Percentiles rank a stretch among this genome's conserved stretches.
phyloP scores from a whole-genome alignment of 2,797 vertebrate species.

The Scolopax rusticola region DNA sequence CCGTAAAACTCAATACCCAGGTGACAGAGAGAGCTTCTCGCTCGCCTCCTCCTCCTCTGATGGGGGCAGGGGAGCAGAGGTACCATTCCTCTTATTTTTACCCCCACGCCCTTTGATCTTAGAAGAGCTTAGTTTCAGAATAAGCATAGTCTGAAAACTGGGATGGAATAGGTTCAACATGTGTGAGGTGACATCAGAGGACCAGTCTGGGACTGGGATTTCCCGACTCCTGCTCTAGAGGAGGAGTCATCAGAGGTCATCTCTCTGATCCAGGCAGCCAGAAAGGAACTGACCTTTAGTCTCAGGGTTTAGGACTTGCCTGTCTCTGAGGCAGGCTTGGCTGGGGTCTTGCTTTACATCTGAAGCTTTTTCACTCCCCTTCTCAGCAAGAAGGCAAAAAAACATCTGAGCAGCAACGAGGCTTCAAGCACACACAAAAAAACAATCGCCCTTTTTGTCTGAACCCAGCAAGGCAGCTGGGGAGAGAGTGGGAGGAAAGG shows the following conservation, averaged over 20 bases:
- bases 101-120: not conserved
- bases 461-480: not conserved
- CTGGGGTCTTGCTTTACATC: not conserved
- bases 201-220: not conserved
- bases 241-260: not conserved
- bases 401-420: not conserved
- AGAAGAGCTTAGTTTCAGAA: not conserved
- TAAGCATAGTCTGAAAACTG: not conserved
- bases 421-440: not conserved
- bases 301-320: not conserved
- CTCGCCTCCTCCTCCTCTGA: not conserved
- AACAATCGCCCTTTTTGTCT: slow-evolving; percentile 34
- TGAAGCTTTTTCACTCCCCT: not conserved
- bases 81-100: fast-evolving
- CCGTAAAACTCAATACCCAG: not conserved
- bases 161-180: not conserved
- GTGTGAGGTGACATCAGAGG: not conserved
- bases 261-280: not conserved
- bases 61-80: not conserved
- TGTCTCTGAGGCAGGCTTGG: not conserved
- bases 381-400: not conserved
- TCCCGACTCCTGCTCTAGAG: fast-evolving
- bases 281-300: not conserved
- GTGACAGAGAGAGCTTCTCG: not conserved
- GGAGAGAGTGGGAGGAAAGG: slow-evolving; percentile 19